These are phyloP conservation scores for Onychorhynchus coronatus DNA, from an alignment of 2,113 vertebrate genomes.

Conservation along the genomic window DNA sequence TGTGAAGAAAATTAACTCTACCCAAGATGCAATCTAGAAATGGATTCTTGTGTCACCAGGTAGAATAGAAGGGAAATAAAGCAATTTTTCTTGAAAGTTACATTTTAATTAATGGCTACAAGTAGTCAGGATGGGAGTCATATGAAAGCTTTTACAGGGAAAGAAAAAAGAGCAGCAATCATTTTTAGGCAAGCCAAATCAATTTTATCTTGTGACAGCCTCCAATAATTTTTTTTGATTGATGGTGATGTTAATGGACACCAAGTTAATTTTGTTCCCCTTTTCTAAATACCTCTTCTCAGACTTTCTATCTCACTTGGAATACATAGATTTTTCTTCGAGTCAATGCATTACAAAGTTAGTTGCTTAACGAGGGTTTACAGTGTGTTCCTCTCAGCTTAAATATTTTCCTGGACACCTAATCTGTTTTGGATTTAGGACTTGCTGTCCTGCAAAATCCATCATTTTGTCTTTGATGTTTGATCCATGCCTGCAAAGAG, in stretches of 20 bases:
- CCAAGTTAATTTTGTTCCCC: neutral
- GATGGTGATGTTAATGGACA: neutral
- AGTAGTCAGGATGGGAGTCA: neutral
- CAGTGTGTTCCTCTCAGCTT: neutral
- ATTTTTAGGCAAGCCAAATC: neutral
- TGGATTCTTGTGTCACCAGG: neutral
- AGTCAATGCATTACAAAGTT: neutral
- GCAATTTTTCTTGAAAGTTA: neutral
- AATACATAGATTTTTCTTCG: neutral
- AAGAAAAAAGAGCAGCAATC: neutral
- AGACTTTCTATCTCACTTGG: neutral
- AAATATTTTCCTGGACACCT: neutral
- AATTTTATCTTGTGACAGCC: neutral
- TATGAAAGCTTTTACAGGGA: neutral
- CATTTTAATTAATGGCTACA: neutral
- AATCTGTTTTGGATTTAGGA: neutral
- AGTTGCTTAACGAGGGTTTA: neutral
- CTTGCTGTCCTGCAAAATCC: neutral
- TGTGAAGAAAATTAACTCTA: neutral
- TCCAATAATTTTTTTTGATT: neutral
- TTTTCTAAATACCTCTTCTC: neutral
- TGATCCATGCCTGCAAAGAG: neutral
- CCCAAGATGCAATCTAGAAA: neutral
- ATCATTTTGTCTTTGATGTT: neutral
- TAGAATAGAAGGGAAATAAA: neutral